Conservation (phyloP, 2,113 vertebrate species). For the Heptranchias perlo region DNA sequence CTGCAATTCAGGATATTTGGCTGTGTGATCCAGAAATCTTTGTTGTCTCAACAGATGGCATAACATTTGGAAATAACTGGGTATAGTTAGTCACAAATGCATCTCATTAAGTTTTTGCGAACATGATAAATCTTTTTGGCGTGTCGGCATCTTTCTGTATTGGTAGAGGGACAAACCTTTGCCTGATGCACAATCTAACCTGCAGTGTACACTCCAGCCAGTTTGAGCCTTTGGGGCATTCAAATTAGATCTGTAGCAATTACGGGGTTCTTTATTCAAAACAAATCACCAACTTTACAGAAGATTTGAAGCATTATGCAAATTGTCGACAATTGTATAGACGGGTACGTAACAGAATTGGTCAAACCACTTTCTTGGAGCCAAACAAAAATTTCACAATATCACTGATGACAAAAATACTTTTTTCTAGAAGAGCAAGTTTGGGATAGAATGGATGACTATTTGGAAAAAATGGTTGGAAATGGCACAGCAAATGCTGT, state of each 20-base stretch:
- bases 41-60: background rate
- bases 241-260: background rate
- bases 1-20: background rate
- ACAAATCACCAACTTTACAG: background rate
- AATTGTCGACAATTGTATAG: background rate
- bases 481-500: background rate
- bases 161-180: background rate
- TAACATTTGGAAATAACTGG: background rate
- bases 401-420: background rate
- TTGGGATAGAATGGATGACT: background rate
- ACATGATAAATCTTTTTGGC: slow-evolving; percentile 8
- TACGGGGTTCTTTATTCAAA: background rate
- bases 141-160: background rate
- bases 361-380: background rate
- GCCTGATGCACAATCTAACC: background rate
- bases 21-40: background rate
- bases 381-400: background rate
- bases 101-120: background rate
- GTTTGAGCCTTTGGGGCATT: background rate
- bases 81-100: background rate
- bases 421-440: background rate
- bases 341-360: background rate
- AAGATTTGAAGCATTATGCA: background rate
- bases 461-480: background rate
- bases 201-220: background rate